These are phyloP conservation scores for Rotaria sp. DNA, from an alignment of 2,888 invertebrate genomes.

Conservation along the genomic window DNA sequence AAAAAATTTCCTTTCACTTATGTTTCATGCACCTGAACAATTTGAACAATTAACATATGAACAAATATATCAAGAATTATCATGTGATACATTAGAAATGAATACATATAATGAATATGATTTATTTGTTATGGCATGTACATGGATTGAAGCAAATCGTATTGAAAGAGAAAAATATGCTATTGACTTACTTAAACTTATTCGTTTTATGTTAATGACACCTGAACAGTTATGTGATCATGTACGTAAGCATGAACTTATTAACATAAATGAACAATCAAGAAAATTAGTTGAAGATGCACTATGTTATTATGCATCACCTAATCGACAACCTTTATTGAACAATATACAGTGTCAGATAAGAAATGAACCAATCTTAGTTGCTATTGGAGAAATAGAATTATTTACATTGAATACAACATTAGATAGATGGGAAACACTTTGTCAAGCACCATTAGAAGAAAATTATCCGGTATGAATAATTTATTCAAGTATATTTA, in stretches of 20 bases:
- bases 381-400: conserved; percentile 16
- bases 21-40: conserved; percentile 18
- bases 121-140: conserved; percentile 1
- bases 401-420: background rate
- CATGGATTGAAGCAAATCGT: background rate
- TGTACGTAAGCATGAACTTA: background rate
- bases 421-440: background rate
- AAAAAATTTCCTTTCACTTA: background rate
- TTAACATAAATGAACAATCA: background rate
- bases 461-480: conserved; percentile 1
- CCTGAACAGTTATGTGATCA: background rate
- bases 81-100: background rate
- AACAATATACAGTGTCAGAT: background rate
- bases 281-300: background rate
- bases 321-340: background rate
- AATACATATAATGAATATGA: background rate
- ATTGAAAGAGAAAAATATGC: background rate
- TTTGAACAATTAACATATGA: conserved; percentile 3
- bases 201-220: conserved; percentile 26
- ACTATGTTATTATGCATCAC: background rate
- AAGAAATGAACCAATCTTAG: background rate
- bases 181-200: background rate
- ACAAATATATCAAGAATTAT: conserved; percentile 21
- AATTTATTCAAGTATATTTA: background rate
- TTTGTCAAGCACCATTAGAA: conserved; percentile 15